Evolutionary conservation across 2,113 vertebrate genomes (phyloP), one percentile per base, ranked within the genome.

Genomic region (Callionymus lyra): DNA sequence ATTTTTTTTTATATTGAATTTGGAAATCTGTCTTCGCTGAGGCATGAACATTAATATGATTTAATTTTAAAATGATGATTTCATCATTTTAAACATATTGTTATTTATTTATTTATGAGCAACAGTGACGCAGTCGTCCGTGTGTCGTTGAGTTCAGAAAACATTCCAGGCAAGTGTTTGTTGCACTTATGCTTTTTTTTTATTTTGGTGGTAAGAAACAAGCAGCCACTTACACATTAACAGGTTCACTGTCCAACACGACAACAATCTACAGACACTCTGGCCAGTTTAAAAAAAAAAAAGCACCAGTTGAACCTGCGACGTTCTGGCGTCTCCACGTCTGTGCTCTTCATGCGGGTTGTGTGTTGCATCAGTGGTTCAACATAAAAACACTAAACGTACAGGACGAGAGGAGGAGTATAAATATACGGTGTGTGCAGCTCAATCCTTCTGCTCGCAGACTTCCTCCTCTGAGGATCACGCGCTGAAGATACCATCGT

Each of bases 141-240:
- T 18, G 16, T 18, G 10, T 1, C n/a, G 10, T 4, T 40, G 11
- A n/a, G n/a, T 8, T 27, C 9, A 31, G 9, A 31, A 31, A 12
- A 34, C 31, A 34, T 16, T 32, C 12, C 12, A 14, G 21, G 13
- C 11, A 12, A 16, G 13, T 5, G 19, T 46, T 55, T 46, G 50
- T 50, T 12, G 40, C 39, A 50, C 31, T 78, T 80, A 61, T 81
- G 6, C 38, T 70, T 77, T 65, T 49, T 50, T 42, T 54, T 79
- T 73, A 71, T 47, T 74, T 34, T 58, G 56, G 79, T 82, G 72
- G 63, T 82, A 82, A 82, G 77, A 82, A 85, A 83, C 78, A 75
- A 82, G 77, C 77, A 81, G 79, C 76, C 71, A 84, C 65, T 40
- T 83, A 80, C 41, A 77, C 65, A 61, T 78, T 64, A 74, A 76